phyloP scores from a whole-genome alignment of 2,797 vertebrate genomes.

The Falco novaeseelandiae region DNA sequence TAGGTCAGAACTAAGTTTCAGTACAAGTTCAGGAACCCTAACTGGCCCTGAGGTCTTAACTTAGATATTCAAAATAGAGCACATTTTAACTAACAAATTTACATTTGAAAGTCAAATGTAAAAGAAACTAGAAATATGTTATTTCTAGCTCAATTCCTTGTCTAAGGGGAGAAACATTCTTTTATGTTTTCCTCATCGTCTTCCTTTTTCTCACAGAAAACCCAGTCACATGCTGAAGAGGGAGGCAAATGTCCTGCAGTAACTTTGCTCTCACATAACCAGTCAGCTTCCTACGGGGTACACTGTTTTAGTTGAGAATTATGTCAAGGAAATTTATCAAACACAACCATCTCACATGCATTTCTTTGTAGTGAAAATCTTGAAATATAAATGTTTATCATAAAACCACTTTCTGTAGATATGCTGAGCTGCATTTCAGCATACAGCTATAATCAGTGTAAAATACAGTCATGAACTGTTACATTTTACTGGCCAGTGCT shows the following conservation, averaged over 20 bases:
- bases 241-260: not conserved
- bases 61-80: not conserved
- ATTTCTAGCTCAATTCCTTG: not conserved
- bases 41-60: not conserved
- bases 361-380: not conserved
- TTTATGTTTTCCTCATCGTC: not conserved
- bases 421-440: not conserved
- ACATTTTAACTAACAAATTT: not conserved
- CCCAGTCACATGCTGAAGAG: not conserved
- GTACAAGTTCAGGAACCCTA: not conserved
- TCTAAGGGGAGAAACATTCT: not conserved
- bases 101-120: not conserved
- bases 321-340: not conserved
- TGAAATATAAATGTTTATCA: not conserved
- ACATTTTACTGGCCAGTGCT: not conserved
- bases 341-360: not conserved
- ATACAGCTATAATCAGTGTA: not conserved
- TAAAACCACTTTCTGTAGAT: not conserved
- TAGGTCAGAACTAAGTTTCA: not conserved
- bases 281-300: not conserved
- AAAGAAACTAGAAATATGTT: not conserved
- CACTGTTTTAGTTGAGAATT: not conserved
- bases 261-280: not conserved
- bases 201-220: not conserved
- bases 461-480: not conserved